Evolutionary conservation across 2,113 vertebrate genomes (phyloP).

Genomic region (Accipiter virgatus): DNA sequence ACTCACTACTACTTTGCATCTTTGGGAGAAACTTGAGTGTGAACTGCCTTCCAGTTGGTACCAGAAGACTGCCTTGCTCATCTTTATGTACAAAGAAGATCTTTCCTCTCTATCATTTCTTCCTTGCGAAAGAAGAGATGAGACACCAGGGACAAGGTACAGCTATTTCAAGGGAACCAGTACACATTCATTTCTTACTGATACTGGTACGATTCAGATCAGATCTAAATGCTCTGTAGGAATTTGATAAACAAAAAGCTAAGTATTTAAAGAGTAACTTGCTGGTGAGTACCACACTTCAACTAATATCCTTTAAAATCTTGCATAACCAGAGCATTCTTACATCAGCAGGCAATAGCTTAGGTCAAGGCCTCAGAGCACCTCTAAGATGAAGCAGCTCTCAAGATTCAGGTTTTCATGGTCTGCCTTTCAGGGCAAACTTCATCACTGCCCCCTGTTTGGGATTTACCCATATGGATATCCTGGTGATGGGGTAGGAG

Average conservation of each 20-base stretch:
- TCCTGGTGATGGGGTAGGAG: background rate
- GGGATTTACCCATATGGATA: background rate
- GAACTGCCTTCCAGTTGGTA: background rate
- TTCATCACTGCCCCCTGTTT: background rate
- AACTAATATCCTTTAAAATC: background rate
- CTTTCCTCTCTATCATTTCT: background rate
- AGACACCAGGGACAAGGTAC: background rate
- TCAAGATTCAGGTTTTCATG: background rate
- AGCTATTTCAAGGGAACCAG: background rate
- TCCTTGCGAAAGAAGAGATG: background rate
- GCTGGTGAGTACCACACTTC: background rate
- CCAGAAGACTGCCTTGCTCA: background rate
- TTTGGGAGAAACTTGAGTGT: background rate
- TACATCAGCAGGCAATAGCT: background rate
- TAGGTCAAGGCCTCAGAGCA: background rate
- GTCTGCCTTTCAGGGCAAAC: background rate
- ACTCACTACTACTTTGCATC: background rate
- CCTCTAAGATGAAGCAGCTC: background rate
- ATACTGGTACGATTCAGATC: background rate
- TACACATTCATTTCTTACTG: background rate
- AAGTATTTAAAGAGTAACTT: background rate
- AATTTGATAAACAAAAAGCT: background rate
- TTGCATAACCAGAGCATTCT: background rate
- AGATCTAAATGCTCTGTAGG: background rate
- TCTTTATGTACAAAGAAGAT: background rate